phyloP scores from a whole-genome alignment of 2,888 invertebrate species.

The Aromia moschata region DNA sequence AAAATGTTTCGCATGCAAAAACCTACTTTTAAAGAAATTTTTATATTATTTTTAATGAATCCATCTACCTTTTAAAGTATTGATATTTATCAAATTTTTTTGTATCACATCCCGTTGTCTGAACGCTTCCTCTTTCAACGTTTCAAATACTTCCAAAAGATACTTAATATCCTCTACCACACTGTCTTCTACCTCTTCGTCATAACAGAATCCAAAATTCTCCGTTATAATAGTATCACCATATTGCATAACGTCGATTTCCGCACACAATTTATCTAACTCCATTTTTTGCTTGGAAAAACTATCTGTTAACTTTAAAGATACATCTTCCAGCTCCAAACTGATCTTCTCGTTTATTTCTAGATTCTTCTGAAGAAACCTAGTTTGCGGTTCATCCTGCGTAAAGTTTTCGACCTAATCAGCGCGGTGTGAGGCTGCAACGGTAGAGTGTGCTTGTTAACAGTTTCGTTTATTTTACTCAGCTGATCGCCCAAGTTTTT shows the following conservation, averaged over 20 bases:
- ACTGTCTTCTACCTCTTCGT: conserved; percentile 70
- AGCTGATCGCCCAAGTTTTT: conserved; percentile 65
- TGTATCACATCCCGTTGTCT: conserved; percentile 68
- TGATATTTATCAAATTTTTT: conserved; percentile 60
- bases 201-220: conserved; percentile 71
- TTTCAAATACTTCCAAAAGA: conserved; percentile 71
- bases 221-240: conserved; percentile 68
- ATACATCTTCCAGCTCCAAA: conserved; percentile 80
- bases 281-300: conserved; percentile 76
- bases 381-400: conserved; percentile 71
- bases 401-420: conserved; percentile 72
- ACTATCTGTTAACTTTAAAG: conserved; percentile 74
- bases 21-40: background rate
- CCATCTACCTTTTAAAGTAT: conserved; percentile 60
- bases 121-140: conserved; percentile 65
- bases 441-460: conserved; percentile 61
- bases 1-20: too few relatives aligned
- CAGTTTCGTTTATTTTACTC: conserved; percentile 65
- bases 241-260: conserved; percentile 73
- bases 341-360: conserved; percentile 66
- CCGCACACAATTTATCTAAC: conserved; percentile 73
- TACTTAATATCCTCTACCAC: conserved; percentile 72
- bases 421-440: conserved; percentile 50
- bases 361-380: conserved; percentile 64
- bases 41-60: background rate